Percentiles rank a stretch among this genome's conserved stretches.
Conservation (phyloP, 2,113 vertebrate genomes). For the Vicugna pacos region DNA sequence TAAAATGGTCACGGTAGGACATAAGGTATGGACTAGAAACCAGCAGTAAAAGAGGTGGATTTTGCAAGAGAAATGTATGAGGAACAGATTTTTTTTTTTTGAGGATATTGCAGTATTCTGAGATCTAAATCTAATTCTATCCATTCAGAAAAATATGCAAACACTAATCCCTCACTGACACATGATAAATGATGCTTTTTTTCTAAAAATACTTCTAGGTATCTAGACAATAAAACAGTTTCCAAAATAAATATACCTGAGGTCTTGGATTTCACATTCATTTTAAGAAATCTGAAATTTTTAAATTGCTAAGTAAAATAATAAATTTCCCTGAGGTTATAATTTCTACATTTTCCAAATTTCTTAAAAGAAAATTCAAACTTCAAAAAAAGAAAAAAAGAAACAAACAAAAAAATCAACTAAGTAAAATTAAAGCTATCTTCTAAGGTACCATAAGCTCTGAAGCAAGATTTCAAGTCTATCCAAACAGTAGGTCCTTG, state of each 20-base stretch:
- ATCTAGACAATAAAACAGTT: slow-evolving; percentile 32
- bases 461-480: slow-evolving; percentile 43
- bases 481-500: background rate
- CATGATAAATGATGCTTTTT: slow-evolving; percentile 32
- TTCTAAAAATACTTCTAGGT: slow-evolving; percentile 44
- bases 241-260: slow-evolving; percentile 11
- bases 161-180: slow-evolving; percentile 1
- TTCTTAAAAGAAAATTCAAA: slow-evolving; percentile 49
- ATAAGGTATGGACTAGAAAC: background rate
- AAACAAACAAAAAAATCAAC: background rate
- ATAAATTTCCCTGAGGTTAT: slow-evolving; percentile 24
- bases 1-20: slow-evolving; percentile 3
- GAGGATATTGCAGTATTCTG: slow-evolving; percentile 31
- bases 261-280: slow-evolving; percentile 29
- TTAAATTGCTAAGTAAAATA: slow-evolving; percentile 59
- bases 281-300: slow-evolving; percentile 38
- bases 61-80: slow-evolving; percentile 47
- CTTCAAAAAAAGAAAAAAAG: background rate
- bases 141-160: slow-evolving; percentile 34
- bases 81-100: slow-evolving; percentile 29
- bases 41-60: background rate
- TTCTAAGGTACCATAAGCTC: background rate
- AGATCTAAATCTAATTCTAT: slow-evolving; percentile 46
- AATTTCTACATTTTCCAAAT: slow-evolving; percentile 5
- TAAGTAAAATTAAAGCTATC: slow-evolving; percentile 50